Evolutionary conservation across 2,113 vertebrate genomes (phyloP).

Genomic region (Axis porcinus): DNA sequence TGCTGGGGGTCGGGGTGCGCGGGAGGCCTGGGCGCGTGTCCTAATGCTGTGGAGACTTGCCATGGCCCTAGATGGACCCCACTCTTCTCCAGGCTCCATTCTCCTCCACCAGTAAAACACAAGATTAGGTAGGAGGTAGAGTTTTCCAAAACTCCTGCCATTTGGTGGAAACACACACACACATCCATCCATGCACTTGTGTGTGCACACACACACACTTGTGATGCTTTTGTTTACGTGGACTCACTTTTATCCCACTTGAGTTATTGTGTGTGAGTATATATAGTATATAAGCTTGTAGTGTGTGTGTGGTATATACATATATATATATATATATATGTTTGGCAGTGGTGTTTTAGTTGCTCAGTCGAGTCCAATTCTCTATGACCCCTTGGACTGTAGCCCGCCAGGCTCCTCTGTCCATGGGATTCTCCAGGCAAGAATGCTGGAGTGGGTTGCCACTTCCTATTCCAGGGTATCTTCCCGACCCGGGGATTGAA

Average conservation of each 20-base stretch:
- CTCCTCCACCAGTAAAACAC: neutral
- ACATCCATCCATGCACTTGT: neutral
- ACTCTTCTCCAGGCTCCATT: neutral
- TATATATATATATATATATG: neutral
- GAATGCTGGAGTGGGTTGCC: neutral
- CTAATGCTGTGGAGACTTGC: accelerated
- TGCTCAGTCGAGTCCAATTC: neutral
- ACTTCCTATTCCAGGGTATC: neutral
- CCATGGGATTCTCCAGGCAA: neutral
- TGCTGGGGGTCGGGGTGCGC: accelerated
- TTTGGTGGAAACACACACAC: neutral
- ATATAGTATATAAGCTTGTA: neutral
- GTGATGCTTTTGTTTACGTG: neutral
- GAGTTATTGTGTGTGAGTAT: neutral
- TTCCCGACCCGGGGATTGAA: neutral
- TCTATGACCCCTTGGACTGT: neutral
- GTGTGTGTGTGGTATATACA: accelerated
- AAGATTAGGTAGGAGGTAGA: neutral
- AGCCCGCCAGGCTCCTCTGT: neutral
- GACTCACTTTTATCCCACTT: neutral
- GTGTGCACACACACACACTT: neutral
- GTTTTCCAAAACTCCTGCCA: neutral
- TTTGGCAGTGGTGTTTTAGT: neutral
- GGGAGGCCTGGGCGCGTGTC: neutral
- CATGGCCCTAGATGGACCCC: accelerated